Evolutionary conservation across 2,797 vertebrate genomes (phyloP), one percentile per base, ranked within the genome.

Genomic region (Apogon hyalosoma): DNA sequence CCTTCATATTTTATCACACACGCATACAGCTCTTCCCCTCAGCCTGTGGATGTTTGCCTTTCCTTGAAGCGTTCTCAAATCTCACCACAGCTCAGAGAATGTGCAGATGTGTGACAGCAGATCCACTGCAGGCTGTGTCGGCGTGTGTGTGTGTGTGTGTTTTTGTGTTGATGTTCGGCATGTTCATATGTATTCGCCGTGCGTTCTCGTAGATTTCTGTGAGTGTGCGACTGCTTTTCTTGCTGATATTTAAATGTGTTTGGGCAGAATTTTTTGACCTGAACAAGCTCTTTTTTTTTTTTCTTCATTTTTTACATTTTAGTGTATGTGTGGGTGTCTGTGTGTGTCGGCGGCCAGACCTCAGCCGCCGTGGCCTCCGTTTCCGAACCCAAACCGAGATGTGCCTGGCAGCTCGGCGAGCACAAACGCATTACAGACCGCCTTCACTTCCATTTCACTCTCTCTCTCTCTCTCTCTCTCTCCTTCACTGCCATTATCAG

Each of bases 311-410:
- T 41, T 12, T 12, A 9, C 38, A 40, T 12, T 11, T 63, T 58
- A 53, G 43, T 38, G 41, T 46, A 31, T 36, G 31, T 53, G 28
- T 16, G 33, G 3, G 46, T 31, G 59, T 9, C 19, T 41, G 52
- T 50, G 54, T 69, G 55, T 16, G 41, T 63, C 28, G 11, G 2
- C 15, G 38, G 69, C 75, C 73, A 11, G 63, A 38, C 3, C 63
- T 77, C 52, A 69, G 69, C 80, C 19, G 40, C 74, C 74, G 84
- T 9, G 69, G 77, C 88, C 77, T 84, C 73, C 54, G 42, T 84
- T 78, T 87, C 85, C 80, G 69, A 71, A 86, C 75, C 73, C 65
- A 83, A 75, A 87, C 84, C 59, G 5, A 82, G 77, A 83, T 81
- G 62, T 75, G 78, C 75, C 77, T 80, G 76, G 79, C 86, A 85